Conservation (phyloP, 2,797 vertebrate species). For the Eidolon dupreanum region DNA sequence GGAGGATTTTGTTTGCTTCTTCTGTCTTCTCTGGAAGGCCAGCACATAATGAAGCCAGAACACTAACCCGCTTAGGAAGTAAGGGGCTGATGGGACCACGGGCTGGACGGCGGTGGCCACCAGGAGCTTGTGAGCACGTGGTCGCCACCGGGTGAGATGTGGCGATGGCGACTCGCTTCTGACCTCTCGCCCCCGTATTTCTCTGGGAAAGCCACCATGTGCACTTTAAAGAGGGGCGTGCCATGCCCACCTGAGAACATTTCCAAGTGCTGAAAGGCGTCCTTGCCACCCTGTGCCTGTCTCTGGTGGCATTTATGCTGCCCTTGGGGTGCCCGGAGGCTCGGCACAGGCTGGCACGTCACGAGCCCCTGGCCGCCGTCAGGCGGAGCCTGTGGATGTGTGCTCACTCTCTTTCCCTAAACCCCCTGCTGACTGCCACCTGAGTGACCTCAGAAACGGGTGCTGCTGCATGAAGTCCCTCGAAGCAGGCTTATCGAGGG, state of each 20-base stretch:
- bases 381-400: accelerated
- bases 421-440: neutral
- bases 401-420: neutral
- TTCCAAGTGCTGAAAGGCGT: neutral
- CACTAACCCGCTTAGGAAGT: neutral
- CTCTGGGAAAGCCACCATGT: neutral
- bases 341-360: no score
- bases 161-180: neutral
- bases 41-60: neutral
- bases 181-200: neutral
- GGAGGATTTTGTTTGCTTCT: neutral
- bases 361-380: neutral
- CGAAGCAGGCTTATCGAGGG: neutral
- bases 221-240: neutral
- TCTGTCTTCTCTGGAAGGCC: neutral
- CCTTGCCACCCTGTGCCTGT: neutral
- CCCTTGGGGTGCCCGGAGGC: accelerated
- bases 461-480: neutral
- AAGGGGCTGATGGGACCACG: neutral
- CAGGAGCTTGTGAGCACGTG: accelerated
- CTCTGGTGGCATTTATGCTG: neutral
- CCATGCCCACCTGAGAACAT: neutral
- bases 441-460: neutral
- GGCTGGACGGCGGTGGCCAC: neutral
- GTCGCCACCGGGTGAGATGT: accelerated